Percentiles rank a stretch among this genome's conserved stretches.
Evolutionary conservation across 2,797 vertebrate species (phyloP).

Genomic region (Amazonetta brasiliensis): DNA sequence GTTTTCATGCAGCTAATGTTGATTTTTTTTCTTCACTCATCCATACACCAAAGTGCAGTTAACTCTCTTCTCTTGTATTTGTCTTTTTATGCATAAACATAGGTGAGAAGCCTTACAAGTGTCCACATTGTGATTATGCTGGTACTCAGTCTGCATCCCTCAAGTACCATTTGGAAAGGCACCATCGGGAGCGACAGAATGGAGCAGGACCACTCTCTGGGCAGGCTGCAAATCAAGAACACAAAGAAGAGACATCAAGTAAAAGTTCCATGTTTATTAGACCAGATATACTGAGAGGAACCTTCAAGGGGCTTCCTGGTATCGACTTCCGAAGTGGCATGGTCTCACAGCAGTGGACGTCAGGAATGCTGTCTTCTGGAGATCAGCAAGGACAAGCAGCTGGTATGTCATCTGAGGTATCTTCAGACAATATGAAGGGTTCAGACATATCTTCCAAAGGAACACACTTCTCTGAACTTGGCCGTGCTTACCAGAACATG

Average conservation of each 20-base stretch:
- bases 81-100: constrained; percentile 60
- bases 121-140: constrained; percentile 99
- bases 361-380: constrained; percentile 86
- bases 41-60: constrained; percentile 48
- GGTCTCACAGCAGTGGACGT: constrained; percentile 91
- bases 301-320: constrained; percentile 90
- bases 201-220: constrained; percentile 88
- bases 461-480: constrained; percentile 91
- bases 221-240: constrained; percentile 82
- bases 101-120: constrained; percentile 99
- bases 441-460: constrained; percentile 85
- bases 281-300: constrained; percentile 93
- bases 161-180: constrained; percentile 97
- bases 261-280: constrained; percentile 90
- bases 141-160: constrained; percentile 98
- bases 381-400: constrained; percentile 87
- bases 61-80: constrained; percentile 52
- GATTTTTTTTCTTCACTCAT: constrained; percentile 23
- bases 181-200: constrained; percentile 95
- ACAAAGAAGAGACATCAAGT: constrained; percentile 88
- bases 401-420: constrained; percentile 79
- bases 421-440: constrained; percentile 86
- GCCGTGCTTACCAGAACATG: constrained; percentile 93
- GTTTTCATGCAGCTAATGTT: constrained; percentile 54
- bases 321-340: constrained; percentile 92